Evolutionary conservation across 1,140 invertebrate species (phyloP).

Genomic region (Muscidifurax raptorellus): DNA sequence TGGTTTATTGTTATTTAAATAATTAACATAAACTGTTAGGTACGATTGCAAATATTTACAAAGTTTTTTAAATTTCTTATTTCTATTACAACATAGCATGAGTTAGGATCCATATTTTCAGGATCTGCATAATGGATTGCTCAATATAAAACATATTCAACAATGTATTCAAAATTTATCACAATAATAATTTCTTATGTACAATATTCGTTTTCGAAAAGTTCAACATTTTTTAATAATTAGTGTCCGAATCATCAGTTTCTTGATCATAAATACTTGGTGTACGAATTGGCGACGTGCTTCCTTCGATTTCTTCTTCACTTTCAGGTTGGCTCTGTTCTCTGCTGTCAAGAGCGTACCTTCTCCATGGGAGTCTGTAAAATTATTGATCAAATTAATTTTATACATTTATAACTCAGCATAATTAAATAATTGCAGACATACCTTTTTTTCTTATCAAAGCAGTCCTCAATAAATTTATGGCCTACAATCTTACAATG

Average conservation of each 20-base stretch:
- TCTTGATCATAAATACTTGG: constrained; percentile 63
- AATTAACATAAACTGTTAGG: too few relatives aligned
- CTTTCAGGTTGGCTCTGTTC: constrained; percentile 67
- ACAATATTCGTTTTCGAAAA: too few relatives aligned
- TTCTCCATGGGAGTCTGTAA: constrained; percentile 70
- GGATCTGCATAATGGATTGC: too few relatives aligned
- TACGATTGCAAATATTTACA: too few relatives aligned
- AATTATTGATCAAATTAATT: constrained; percentile 43
- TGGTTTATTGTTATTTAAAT: too few relatives aligned
- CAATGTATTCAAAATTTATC: too few relatives aligned
- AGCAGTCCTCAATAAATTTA: constrained; percentile 70
- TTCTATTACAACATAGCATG: too few relatives aligned
- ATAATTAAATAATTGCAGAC: constrained; percentile 24
- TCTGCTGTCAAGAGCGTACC: constrained; percentile 66
- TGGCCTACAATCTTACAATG: constrained; percentile 69
- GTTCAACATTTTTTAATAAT: constrained; percentile 51
- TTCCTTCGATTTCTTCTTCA: constrained; percentile 69
- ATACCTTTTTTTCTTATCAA: constrained; percentile 69
- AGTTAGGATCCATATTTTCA: too few relatives aligned
- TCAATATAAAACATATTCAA: too few relatives aligned
- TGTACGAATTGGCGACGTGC: constrained; percentile 48
- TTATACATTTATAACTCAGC: not conserved
- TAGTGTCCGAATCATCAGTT: constrained; percentile 66
- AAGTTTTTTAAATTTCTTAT: too few relatives aligned
- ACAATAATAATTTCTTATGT: too few relatives aligned